Base-by-base conservation (phyloP, 2,888 invertebrate species). In the Pristionchus mayeri region DNA sequence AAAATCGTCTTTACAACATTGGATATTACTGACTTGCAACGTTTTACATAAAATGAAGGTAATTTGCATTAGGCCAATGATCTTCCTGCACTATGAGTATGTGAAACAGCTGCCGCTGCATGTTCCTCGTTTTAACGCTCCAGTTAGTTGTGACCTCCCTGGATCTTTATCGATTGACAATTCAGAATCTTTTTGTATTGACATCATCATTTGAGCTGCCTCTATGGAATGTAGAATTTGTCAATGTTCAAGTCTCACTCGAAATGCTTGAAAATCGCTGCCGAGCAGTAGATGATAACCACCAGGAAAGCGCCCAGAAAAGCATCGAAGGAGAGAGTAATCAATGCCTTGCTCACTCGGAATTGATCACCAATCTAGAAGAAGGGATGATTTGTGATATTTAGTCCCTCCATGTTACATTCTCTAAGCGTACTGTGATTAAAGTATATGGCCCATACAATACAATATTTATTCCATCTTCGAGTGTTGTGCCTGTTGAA, bases 191-290 rank as follows among this genome's bases (percentile, higher is more conserved):
- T 40, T 40, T 71, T 71, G 37, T 24, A 71, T 40, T 0, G 67
- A 21, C 0, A 37, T 0, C 1, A 40, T 27, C 44, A 71, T 7
- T 40, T 40, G 67, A 71, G 67, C 40, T 11, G n/a, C 40, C 67
- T n/a, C n/a, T n/a, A n/a, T n/a, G n/a, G n/a, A n/a, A n/a, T n/a
- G 67, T 27, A 0, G 21, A n/a, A 37, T 71, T 3, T 16, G 27
- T 63, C 34, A 4, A 63, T 27, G 4, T 30, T 30, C 30, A 30
- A 11, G 2, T 2, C 54, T 57, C 54, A 63, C 63, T 63, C 63
- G 16, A 63, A 63, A 34, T 63, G 63, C 34, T 71, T 71, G 71
- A 71, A 71, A 21, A 71, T 71, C n/a, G 21, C 24, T 40, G 13
- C 24, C 0, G 71, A 40, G 13, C 71, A 71, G 24, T 40, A 71